Evolutionary conservation across 2,797 vertebrate species (phyloP), one percentile per base, ranked within the genome.

Genomic region (Sebastes cheni): DNA sequence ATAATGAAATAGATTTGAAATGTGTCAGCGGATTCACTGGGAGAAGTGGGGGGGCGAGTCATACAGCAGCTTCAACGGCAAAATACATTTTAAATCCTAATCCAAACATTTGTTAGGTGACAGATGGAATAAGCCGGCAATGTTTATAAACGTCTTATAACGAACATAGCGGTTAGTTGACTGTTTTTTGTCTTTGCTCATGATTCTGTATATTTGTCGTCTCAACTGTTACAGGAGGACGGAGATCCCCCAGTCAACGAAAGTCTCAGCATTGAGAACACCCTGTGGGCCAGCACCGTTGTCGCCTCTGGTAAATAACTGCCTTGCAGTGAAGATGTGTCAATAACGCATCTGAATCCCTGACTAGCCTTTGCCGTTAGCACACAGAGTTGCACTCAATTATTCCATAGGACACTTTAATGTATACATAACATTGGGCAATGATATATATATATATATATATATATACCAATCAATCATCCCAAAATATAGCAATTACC

Each of bases 221-320:
- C 1, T 79, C 36, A 54, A 54, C 55, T 73, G 0, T 83, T 92
- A 14, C 86, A 99, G 99, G 99, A 99, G 75, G 98, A 99, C 72
- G 98, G 97, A 22, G 99, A 99, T 90, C 98, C 98, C 70, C 95
- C 98, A 0, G 95, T 99, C 52, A 99, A 98, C 2, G 99, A 99
- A 91, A 99, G 99, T 42, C 92, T 99, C 87, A 98, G 99, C 90
- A 98, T 99, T 12, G 99, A 99, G 92, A 99, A 99, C 93, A 98
- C 99, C 0, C 95, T 99, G 14, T 99, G 99, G 99, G 99, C 99
- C 27, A 99, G 99, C 96, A 99, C 97, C 0, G 98, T 99, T 69
- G 95, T 99, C 8, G 99, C 99, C n/a, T 99, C 99, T 80, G 99
- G 99, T 99, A 95, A 95, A 77, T 84, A 67, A 80, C 61, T 71